These are phyloP conservation scores for Aphidius colemani DNA, from an alignment of 2,888 invertebrate species.

Conservation along the genomic window DNA sequence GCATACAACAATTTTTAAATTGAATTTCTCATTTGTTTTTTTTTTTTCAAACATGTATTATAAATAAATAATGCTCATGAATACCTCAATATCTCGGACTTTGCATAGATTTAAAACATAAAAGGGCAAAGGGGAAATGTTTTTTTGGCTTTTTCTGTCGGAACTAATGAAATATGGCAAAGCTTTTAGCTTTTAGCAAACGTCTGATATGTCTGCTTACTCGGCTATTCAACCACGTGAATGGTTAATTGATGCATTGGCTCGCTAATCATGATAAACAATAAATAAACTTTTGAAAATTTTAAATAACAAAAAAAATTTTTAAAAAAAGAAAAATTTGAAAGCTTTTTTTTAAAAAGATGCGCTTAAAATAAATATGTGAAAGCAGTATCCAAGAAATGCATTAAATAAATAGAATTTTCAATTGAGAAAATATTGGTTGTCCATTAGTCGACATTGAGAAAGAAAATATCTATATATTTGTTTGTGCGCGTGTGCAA, in stretches of 20 bases:
- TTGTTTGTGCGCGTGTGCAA: too few species aligned
- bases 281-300: conserved; percentile 40
- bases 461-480: too few species aligned
- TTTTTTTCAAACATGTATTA: too few species aligned
- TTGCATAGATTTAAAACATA: conserved; percentile 8
- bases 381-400: too few species aligned
- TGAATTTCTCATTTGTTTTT: too few species aligned
- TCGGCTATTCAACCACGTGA: conserved; percentile 34
- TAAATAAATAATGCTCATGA: background rate
- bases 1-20: too few species aligned
- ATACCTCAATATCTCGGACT: conserved; percentile 21
- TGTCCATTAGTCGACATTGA: too few species aligned
- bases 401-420: too few species aligned
- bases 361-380: too few species aligned
- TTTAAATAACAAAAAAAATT: background rate
- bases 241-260: conserved; percentile 51
- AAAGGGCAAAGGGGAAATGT: background rate
- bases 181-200: conserved; percentile 57
- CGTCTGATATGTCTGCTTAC: conserved; percentile 53
- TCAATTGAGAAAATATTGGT: too few species aligned
- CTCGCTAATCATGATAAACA: conserved; percentile 51
- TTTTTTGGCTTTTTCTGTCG: conserved; percentile 32
- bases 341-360: too few species aligned
- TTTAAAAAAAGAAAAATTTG: background rate
- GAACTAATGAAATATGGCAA: conserved; percentile 57